A percentile compares a stretch with the other conserved stretches of the same genome.
phyloP scores from a whole-genome alignment of 2,113 vertebrate species.

The Xiphophorus couchianus region DNA sequence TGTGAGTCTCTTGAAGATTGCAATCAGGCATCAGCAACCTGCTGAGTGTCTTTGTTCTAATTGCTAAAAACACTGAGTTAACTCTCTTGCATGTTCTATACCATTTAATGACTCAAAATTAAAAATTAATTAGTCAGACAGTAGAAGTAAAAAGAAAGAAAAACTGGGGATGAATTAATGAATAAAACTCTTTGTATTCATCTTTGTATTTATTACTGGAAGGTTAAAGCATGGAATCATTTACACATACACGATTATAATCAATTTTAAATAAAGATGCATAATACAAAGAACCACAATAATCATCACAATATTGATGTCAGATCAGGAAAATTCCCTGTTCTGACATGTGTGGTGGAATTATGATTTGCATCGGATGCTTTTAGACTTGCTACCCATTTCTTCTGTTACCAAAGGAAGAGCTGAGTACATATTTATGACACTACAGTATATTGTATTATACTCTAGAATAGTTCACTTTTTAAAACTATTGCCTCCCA shows the following conservation, averaged over 20 bases:
- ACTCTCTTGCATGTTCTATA: conserved; percentile 22
- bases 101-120: conserved; percentile 44
- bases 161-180: conserved; percentile 4
- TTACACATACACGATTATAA: neutral
- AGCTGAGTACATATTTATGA: neutral
- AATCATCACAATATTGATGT: neutral
- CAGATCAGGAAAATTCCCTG: too few relatives aligned
- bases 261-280: neutral
- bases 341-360: too few relatives aligned
- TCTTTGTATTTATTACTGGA: neutral
- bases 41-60: conserved; percentile 58
- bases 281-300: neutral
- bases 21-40: conserved; percentile 61
- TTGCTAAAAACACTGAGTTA: conserved; percentile 37
- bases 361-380: neutral
- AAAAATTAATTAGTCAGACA: conserved; percentile 45
- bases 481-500: too few relatives aligned
- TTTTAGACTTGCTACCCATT: neutral
- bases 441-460: neutral
- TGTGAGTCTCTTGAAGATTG: conserved; percentile 29
- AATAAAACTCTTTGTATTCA: conserved; percentile 8
- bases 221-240: neutral
- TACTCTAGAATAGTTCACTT: too few relatives aligned
- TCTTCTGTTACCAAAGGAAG: neutral
- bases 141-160: conserved; percentile 11